A percentile compares a stretch with the other conserved stretches of the same genome.
phyloP scores from a whole-genome alignment of 2,888 invertebrate genomes.

The Drosophila falleni region DNA sequence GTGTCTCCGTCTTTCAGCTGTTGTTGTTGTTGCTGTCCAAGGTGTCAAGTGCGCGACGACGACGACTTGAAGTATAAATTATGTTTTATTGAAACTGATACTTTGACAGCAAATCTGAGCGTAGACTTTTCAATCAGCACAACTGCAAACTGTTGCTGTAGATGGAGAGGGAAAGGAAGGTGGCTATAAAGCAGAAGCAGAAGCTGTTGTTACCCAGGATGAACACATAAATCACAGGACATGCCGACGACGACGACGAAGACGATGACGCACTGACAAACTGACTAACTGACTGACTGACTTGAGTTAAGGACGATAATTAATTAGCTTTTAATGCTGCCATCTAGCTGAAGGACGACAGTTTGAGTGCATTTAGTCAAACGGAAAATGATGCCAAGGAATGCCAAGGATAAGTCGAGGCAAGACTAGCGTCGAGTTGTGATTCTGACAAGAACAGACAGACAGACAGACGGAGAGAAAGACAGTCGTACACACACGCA shows the following conservation, averaged over 20 bases:
- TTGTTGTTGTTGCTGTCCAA: conserved; percentile 21
- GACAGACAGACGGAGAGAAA: conserved; percentile 59
- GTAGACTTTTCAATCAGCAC: conserved; percentile 62
- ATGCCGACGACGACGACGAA: conserved; percentile 40
- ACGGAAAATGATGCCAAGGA: conserved; percentile 78
- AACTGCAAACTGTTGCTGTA: conserved; percentile 71
- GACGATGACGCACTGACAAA: conserved; percentile 29
- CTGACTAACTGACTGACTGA: conserved; percentile 26
- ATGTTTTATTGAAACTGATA: conserved; percentile 77
- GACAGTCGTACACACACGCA: conserved; percentile 44
- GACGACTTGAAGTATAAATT: conserved; percentile 66
- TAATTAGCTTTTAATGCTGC: conserved; percentile 80
- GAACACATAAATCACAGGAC: conserved; percentile 68
- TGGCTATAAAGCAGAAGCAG: background rate
- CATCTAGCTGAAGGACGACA: conserved; percentile 48
- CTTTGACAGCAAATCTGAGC: conserved; percentile 65
- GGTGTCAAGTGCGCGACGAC: conserved; percentile 71
- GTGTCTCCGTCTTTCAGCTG: background rate
- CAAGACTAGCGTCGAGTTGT: conserved; percentile 44
- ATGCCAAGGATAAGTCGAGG: conserved; percentile 59
- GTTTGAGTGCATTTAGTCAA: conserved; percentile 80
- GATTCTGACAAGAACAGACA: conserved; percentile 72
- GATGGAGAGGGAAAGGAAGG: conserved; percentile 14
- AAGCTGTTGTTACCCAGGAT: conserved; percentile 12
- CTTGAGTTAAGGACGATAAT: conserved; percentile 64